Conservation (phyloP, 2,797 vertebrate genomes). For the Coregonus ussuriensis region DNA sequence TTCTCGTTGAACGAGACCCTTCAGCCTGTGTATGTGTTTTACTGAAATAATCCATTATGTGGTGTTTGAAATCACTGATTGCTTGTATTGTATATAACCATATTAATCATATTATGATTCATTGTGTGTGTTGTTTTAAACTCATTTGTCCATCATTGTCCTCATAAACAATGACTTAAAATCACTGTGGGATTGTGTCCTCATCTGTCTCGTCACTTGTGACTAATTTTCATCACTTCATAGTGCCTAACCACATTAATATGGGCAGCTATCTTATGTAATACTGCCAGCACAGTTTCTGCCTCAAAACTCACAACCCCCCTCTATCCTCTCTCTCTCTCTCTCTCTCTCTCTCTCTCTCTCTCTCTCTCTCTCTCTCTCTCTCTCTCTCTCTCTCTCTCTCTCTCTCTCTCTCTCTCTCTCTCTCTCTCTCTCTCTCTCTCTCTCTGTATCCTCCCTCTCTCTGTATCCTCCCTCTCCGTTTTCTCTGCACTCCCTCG, state of each 20-base stretch:
- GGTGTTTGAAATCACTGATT: constrained; percentile 2
- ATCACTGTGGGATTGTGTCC: constrained; percentile 55
- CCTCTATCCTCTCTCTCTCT: constrained; percentile 9
- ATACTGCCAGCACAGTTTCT: constrained; percentile 70
- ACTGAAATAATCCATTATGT: constrained; percentile 17
- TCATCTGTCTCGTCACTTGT: constrained; percentile 70
- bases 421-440: constrained; percentile 8
- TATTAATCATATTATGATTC: constrained; percentile 16
- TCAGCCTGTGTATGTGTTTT: background rate
- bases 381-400: constrained; percentile 20
- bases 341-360: constrained; percentile 49
- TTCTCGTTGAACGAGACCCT: background rate
- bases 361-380: background rate
- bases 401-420: background rate
- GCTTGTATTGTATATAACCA: constrained; percentile 11
- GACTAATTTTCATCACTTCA: constrained; percentile 70
- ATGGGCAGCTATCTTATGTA: constrained; percentile 74
- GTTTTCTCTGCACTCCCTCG: constrained; percentile 48
- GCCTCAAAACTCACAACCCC: constrained; percentile 55
- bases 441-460: background rate
- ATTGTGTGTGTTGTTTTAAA: constrained; percentile 21
- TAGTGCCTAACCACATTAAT: constrained; percentile 68
- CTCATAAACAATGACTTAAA: constrained; percentile 55
- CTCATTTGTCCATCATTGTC: constrained; percentile 31
- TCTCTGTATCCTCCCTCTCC: background rate